phyloP scores from a whole-genome alignment of 2,113 vertebrate species.

The Gobio gobio region DNA sequence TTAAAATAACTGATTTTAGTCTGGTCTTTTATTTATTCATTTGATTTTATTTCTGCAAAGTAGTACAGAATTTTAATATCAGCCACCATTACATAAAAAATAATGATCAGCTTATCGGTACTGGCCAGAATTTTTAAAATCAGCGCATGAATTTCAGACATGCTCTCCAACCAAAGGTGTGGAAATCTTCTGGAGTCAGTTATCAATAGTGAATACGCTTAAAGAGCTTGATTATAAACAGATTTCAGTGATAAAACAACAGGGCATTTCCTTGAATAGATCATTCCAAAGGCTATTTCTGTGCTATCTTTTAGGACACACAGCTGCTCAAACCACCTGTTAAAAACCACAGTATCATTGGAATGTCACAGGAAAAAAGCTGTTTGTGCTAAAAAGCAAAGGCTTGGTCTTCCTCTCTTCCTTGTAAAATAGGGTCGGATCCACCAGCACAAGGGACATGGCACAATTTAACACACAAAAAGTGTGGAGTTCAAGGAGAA shows the following conservation, averaged over 20 bases:
- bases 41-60: neutral
- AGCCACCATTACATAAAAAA: neutral
- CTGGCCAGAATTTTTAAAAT: neutral
- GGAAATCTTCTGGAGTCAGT: conserved; percentile 43
- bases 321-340: conserved; percentile 58
- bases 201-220: conserved; percentile 59
- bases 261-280: conserved; percentile 62
- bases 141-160: neutral
- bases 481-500: conserved; percentile 24
- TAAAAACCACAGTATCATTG: conserved; percentile 49
- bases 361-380: conserved; percentile 49
- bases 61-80: neutral
- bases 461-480: conserved; percentile 21
- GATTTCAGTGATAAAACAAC: conserved; percentile 64
- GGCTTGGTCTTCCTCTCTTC: conserved; percentile 7
- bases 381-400: conserved; percentile 53
- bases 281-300: conserved; percentile 57
- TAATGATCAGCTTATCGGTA: neutral
- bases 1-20: too few species aligned
- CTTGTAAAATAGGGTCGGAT: conserved; percentile 29
- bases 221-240: conserved; percentile 69
- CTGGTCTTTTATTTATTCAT: neutral
- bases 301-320: conserved; percentile 58
- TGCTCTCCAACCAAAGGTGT: neutral
- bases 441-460: conserved; percentile 24